Percentiles rank a stretch among this genome's conserved stretches.
These are phyloP conservation scores for Caenorhabditis inopinata DNA, from an alignment of 1,140 invertebrate genomes.

Conservation along the genomic window DNA sequence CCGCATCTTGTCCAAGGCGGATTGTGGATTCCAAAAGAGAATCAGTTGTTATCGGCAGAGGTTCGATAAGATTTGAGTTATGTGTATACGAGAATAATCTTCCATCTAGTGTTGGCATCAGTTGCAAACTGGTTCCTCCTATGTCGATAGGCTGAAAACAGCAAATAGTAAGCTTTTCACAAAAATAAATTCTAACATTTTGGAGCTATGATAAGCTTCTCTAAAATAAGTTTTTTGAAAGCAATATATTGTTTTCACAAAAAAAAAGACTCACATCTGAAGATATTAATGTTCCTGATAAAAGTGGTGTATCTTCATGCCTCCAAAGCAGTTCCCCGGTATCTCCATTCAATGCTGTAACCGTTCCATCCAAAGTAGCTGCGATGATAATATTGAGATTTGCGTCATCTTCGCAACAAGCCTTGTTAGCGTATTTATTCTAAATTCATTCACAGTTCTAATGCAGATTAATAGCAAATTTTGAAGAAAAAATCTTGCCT, in stretches of 20 bases:
- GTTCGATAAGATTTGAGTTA: slow-evolving; percentile 16
- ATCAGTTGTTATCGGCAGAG: slow-evolving; percentile 4
- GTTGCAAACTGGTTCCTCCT: slow-evolving; percentile 18
- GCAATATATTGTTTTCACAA: too few species aligned
- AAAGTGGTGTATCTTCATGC: background rate
- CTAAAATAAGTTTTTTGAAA: background rate
- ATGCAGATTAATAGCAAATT: too few species aligned
- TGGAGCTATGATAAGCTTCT: too few species aligned
- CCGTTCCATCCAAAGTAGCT: background rate
- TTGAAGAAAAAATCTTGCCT: background rate
- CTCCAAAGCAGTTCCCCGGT: slow-evolving; percentile 10
- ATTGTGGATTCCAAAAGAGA: slow-evolving; percentile 15
- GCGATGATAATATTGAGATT: background rate
- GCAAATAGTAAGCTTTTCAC: too few species aligned
- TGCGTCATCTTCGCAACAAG: background rate
- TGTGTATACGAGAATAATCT: slow-evolving; percentile 2
- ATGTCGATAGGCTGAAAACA: background rate
- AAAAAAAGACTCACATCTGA: background rate
- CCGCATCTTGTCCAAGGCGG: slow-evolving; percentile 1
- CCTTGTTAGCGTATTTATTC: background rate
- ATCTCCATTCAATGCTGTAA: slow-evolving; percentile 7
- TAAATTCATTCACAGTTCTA: background rate
- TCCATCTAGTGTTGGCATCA: slow-evolving; percentile 26
- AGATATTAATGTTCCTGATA: background rate
- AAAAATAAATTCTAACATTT: too few species aligned